phyloP scores from a whole-genome alignment of 2,113 vertebrate genomes.

The Poeciliopsis turrubarensis region DNA sequence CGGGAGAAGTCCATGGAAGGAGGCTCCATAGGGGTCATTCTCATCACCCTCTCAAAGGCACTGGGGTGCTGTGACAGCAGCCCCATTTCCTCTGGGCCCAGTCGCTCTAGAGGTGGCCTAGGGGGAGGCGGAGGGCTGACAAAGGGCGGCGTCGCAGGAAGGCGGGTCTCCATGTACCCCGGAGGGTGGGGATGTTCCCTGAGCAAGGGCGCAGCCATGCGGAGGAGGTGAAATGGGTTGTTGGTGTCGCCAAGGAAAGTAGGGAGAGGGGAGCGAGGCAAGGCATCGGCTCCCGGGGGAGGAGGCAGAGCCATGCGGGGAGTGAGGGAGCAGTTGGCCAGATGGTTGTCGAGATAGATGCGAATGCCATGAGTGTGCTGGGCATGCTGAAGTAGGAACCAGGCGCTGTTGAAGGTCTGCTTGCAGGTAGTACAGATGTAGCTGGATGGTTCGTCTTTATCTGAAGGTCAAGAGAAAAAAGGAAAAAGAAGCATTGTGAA shows the following conservation, averaged over 20 bases:
- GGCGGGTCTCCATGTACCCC: constrained; percentile 93
- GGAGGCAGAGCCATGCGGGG: constrained; percentile 97
- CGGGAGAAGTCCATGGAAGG: constrained; percentile 98
- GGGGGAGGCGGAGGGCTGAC: constrained; percentile 95
- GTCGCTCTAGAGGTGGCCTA: constrained; percentile 89
- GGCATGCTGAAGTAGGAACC: constrained; percentile 99
- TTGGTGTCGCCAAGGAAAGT: constrained; percentile 93
- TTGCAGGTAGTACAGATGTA: constrained; percentile 99
- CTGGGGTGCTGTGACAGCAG: constrained; percentile 99
- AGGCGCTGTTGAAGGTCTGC: constrained; percentile 98
- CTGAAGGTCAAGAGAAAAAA: constrained; percentile 78
- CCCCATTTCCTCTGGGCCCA: constrained; percentile 99
- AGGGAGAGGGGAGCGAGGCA: constrained; percentile 94
- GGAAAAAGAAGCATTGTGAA: not conserved
- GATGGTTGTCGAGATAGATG: constrained; percentile 98
- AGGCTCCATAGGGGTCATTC: constrained; percentile 94
- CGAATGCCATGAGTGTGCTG: constrained; percentile 98
- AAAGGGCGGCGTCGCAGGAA: constrained; percentile 94
- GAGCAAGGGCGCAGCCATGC: constrained; percentile 95
- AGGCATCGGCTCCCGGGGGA: constrained; percentile 88
- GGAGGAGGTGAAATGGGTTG: constrained; percentile 97
- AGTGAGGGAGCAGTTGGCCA: constrained; percentile 91
- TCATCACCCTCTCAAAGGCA: constrained; percentile 99
- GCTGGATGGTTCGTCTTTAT: constrained; percentile 99
- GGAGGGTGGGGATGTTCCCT: constrained; percentile 87